Evolutionary conservation across 1,140 invertebrate genomes (phyloP).

Genomic region (Bombus confusus): DNA sequence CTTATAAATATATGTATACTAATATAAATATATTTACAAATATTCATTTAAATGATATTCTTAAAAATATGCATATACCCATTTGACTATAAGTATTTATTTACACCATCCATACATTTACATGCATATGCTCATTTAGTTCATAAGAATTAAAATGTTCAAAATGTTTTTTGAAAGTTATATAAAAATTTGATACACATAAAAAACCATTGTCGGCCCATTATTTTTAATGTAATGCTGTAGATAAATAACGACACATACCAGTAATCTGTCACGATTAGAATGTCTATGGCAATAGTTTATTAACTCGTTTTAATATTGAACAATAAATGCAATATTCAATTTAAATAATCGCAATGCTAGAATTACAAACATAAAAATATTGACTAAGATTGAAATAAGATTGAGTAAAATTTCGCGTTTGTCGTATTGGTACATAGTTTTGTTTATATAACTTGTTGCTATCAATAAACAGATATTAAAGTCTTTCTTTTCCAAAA

Average conservation of each 20-base stretch:
- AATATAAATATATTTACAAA: slow-evolving; percentile 8
- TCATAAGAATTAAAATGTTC: background rate
- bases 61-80: background rate
- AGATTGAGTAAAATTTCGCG: background rate
- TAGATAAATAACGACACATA: background rate
- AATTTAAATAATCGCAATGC: slow-evolving; percentile 11
- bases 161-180: background rate
- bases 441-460: background rate
- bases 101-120: too few species aligned
- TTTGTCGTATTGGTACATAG: background rate
- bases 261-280: background rate
- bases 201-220: background rate
- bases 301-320: slow-evolving; percentile 14
- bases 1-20: background rate
- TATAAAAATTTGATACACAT: background rate
- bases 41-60: background rate
- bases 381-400: background rate
- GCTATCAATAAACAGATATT: slow-evolving; percentile 6
- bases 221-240: background rate
- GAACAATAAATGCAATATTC: slow-evolving; percentile 7
- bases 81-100: background rate
- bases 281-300: slow-evolving; percentile 20
- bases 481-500: background rate
- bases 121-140: background rate
- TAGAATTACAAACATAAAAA: background rate